Percentiles rank a stretch among this genome's conserved stretches.
Conservation (phyloP, 2,113 vertebrate species). For the Agelaius phoeniceus region DNA sequence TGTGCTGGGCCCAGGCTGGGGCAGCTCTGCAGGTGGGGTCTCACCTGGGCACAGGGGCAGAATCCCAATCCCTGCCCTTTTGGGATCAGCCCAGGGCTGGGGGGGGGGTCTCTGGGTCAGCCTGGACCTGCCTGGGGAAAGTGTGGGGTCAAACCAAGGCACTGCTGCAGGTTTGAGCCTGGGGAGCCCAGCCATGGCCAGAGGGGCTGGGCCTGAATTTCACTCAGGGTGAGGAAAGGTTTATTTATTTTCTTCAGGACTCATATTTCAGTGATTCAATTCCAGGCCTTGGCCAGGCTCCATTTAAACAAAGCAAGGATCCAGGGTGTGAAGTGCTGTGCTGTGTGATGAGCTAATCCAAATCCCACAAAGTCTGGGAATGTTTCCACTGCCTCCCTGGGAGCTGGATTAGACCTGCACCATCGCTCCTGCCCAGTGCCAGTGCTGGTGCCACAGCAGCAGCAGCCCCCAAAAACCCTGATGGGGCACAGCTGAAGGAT, state of each 20-base stretch:
- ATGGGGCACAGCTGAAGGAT: not conserved
- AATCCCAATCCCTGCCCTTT: not conserved
- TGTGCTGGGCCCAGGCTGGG: not conserved
- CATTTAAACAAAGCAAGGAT: constrained; percentile 33
- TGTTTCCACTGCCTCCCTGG: not conserved
- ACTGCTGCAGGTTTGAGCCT: not conserved
- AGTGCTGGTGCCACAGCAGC: not conserved
- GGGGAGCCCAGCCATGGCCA: not conserved
- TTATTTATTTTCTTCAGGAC: not conserved
- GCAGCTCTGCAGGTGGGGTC: not conserved
- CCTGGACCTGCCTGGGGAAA: not conserved
- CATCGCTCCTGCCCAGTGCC: fast-evolving
- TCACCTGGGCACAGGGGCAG: not conserved
- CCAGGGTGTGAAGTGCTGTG: constrained; percentile 1
- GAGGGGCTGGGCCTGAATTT: not conserved
- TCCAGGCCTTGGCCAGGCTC: constrained; percentile 18
- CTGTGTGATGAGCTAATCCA: constrained; percentile 33
- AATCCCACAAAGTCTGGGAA: constrained; percentile 36
- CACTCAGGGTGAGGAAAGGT: not conserved
- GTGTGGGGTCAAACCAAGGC: not conserved
- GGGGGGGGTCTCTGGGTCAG: not conserved
- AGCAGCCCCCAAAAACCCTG: not conserved
- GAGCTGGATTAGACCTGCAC: not conserved
- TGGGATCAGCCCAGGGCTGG: not conserved
- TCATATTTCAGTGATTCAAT: not conserved